These are phyloP conservation scores for Mylabris phalerata DNA, from an alignment of 1,140 invertebrate species.

Conservation along the genomic window DNA sequence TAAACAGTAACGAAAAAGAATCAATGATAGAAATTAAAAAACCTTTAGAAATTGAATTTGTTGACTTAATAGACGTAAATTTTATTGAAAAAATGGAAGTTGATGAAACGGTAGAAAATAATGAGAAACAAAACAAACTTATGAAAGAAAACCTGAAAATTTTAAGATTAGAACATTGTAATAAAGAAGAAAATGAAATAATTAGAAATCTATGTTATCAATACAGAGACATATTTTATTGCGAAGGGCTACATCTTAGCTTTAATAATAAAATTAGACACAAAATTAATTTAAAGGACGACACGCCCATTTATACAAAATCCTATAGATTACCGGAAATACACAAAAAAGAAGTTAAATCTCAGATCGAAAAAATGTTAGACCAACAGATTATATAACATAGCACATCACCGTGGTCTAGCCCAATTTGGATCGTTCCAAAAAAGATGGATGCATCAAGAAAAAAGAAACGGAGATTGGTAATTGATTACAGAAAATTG, in stretches of 20 bases:
- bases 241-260: slow-evolving; percentile 8
- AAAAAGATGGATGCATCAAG: slow-evolving; percentile 34
- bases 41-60: slow-evolving; percentile 6
- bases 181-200: slow-evolving; percentile 19
- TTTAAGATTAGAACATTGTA: slow-evolving; percentile 16
- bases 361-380: slow-evolving; percentile 25
- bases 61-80: slow-evolving; percentile 8
- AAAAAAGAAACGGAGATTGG: slow-evolving; percentile 36
- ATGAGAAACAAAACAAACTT: not conserved
- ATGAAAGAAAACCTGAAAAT: slow-evolving; percentile 14
- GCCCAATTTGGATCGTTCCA: slow-evolving; percentile 24
- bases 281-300: slow-evolving; percentile 10
- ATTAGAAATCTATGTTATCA: slow-evolving; percentile 13
- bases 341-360: slow-evolving; percentile 21
- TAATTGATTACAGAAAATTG: slow-evolving; percentile 38
- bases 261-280: slow-evolving; percentile 21
- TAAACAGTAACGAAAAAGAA: slow-evolving; percentile 9
- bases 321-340: slow-evolving; percentile 20
- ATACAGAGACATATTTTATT: slow-evolving; percentile 21
- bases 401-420: slow-evolving; percentile 17
- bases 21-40: slow-evolving; percentile 8
- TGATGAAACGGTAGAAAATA: not conserved
- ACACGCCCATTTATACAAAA: slow-evolving; percentile 12
- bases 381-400: slow-evolving; percentile 21
- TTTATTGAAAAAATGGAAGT: slow-evolving; percentile 8